These are phyloP conservation scores for Leucophora obtusa DNA, from an alignment of 2,888 invertebrate species.

Conservation along the genomic window DNA sequence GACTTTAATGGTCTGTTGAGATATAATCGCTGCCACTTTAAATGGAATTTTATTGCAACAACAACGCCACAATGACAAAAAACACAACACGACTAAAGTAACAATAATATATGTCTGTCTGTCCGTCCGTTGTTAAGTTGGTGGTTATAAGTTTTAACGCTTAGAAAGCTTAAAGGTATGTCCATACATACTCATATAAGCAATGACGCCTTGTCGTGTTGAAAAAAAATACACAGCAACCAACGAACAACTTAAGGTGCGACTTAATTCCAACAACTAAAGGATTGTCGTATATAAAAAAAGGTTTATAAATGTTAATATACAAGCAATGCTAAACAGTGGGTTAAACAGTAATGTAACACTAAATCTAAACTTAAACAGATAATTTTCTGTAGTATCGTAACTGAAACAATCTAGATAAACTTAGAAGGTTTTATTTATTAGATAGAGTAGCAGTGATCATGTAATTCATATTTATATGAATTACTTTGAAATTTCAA, in stretches of 20 bases:
- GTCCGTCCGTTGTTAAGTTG: constrained; percentile 19
- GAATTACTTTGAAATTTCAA: too few species aligned
- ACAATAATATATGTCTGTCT: constrained; percentile 32
- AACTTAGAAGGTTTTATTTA: too few species aligned
- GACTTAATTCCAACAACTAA: constrained; percentile 59
- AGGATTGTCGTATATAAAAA: constrained; percentile 48
- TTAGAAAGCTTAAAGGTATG: constrained; percentile 53
- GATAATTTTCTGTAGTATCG: too few species aligned
- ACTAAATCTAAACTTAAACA: too few species aligned
- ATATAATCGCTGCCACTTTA: constrained; percentile 79
- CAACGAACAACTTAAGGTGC: constrained; percentile 55
- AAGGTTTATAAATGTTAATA: constrained; percentile 40
- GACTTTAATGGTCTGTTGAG: constrained; percentile 79
- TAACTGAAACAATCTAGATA: too few species aligned
- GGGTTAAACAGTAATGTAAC: constrained; percentile 36
- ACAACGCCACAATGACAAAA: constrained; percentile 66
- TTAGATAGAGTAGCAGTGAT: too few species aligned
- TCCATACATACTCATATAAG: constrained; percentile 36
- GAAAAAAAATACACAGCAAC: constrained; percentile 29
- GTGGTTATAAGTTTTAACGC: constrained; percentile 41
- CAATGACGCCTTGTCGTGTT: constrained; percentile 58
- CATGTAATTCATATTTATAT: too few species aligned
- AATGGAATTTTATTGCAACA: constrained; percentile 78
- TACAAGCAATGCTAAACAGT: constrained; percentile 65
- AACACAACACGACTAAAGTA: constrained; percentile 43